Evolutionary conservation across 2,888 invertebrate genomes (phyloP).

Genomic region (Epinotia demarniana): DNA sequence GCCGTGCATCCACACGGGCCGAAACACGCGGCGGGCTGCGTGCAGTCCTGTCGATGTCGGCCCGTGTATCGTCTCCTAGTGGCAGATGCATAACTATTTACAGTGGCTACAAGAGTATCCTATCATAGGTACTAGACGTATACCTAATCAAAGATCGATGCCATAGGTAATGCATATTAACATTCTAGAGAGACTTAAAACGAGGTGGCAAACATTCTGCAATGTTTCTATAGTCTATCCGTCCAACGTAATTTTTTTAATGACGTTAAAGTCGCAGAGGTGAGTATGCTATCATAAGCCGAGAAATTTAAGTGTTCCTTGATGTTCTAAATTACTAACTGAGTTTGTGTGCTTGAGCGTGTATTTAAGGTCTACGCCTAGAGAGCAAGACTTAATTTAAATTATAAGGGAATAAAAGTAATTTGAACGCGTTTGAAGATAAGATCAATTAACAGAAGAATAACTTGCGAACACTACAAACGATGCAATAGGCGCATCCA

Average conservation of each 20-base stretch:
- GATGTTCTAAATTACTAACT: neutral
- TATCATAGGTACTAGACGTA: no score
- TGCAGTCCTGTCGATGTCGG: no score
- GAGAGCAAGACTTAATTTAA: slow-evolving; percentile 25
- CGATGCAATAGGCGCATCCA: no score
- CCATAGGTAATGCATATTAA: no score
- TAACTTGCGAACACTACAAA: neutral
- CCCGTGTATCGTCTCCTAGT: no score
- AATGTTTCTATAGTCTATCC: slow-evolving; percentile 21
- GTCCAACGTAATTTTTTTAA: slow-evolving; percentile 20
- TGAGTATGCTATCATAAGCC: slow-evolving; percentile 11
- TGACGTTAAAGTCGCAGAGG: slow-evolving; percentile 9
- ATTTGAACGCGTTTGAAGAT: slow-evolving; percentile 3
- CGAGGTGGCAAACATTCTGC: slow-evolving; percentile 8
- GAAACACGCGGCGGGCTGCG: no score
- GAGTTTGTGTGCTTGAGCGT: slow-evolving; percentile 19
- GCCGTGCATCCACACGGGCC: no score
- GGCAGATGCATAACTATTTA: no score
- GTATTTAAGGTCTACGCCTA: slow-evolving; percentile 28
- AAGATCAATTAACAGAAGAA: neutral
- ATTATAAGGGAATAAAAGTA: neutral
- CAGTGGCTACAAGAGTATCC: no score
- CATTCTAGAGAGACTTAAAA: neutral
- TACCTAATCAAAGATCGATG: no score
- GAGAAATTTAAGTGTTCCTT: neutral